Evolutionary conservation across 37 sponge, comb jelly and placozoan species (phyloP).

Genomic region (Agelas oroides): DNA sequence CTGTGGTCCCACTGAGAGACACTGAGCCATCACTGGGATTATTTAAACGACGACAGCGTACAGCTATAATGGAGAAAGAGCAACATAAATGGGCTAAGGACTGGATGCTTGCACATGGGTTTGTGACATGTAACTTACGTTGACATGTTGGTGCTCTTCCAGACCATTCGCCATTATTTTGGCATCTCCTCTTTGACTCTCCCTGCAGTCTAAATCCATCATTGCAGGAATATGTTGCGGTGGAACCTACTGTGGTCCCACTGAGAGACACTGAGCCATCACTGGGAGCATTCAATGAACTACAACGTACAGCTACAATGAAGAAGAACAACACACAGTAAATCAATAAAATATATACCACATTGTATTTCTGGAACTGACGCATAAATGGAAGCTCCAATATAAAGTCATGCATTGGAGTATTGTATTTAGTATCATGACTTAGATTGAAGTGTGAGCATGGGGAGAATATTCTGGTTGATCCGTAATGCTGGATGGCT

Average conservation of each 20-base stretch:
- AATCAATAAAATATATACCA: not conserved
- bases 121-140: not conserved
- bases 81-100: no score
- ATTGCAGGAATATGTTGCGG: conserved; percentile 62
- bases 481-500: no score
- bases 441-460: conserved; percentile 10
- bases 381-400: no score
- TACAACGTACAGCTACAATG: conserved; percentile 32
- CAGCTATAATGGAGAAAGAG: no score
- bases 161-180: conserved; percentile 40
- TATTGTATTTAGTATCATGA: not conserved
- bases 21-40: not conserved
- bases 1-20: not conserved
- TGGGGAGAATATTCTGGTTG: conserved; percentile 4
- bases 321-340: no score
- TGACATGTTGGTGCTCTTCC: conserved; percentile 45
- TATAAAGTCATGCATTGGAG: no score
- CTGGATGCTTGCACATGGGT: not conserved
- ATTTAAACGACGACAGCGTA: no score
- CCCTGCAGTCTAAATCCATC: conserved; percentile 31
- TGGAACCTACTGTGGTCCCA: conserved; percentile 21
- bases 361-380: conserved; percentile 12
- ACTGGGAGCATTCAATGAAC: not conserved
- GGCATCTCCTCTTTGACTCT: conserved; percentile 31
- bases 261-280: conserved; percentile 44